These are phyloP conservation scores for Campoletis raptor DNA, from an alignment of 2,888 invertebrate species.

Conservation along the genomic window DNA sequence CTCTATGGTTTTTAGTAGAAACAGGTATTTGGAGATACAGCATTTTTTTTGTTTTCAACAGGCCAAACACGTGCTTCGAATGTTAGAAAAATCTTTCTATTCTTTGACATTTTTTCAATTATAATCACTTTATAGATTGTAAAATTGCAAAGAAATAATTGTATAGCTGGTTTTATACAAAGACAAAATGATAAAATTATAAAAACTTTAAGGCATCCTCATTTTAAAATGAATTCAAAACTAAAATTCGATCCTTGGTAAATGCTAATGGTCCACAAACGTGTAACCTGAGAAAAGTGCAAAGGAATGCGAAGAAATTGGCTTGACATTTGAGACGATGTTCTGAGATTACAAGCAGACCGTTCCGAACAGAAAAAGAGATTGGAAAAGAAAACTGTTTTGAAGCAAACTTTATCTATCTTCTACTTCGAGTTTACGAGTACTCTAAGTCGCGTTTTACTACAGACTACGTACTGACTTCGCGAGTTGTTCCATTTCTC, in stretches of 20 bases:
- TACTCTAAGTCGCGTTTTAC: slow-evolving; percentile 33
- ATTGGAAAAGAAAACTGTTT: slow-evolving; percentile 9
- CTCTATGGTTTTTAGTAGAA: not conserved
- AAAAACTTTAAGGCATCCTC: not conserved
- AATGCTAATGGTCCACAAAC: not conserved
- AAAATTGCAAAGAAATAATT: not conserved
- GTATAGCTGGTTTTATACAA: not conserved
- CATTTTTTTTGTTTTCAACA: not conserved
- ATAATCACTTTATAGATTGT: not conserved
- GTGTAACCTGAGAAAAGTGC: not conserved
- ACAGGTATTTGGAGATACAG: not conserved
- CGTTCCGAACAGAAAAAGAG: not conserved
- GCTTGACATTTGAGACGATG: slow-evolving; percentile 13
- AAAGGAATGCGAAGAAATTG: not conserved
- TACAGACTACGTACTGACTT: slow-evolving; percentile 73
- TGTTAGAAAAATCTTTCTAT: no score
- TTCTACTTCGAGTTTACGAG: slow-evolving; percentile 10
- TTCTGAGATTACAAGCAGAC: not conserved
- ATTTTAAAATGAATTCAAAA: not conserved
- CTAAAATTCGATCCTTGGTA: not conserved
- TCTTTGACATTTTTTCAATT: not conserved
- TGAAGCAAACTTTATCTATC: slow-evolving; percentile 11
- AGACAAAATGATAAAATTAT: not conserved
- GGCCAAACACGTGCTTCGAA: no score
- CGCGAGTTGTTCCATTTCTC: slow-evolving; percentile 70